Conservation (phyloP, 1,140 invertebrate species). For the Delia radicum region DNA sequence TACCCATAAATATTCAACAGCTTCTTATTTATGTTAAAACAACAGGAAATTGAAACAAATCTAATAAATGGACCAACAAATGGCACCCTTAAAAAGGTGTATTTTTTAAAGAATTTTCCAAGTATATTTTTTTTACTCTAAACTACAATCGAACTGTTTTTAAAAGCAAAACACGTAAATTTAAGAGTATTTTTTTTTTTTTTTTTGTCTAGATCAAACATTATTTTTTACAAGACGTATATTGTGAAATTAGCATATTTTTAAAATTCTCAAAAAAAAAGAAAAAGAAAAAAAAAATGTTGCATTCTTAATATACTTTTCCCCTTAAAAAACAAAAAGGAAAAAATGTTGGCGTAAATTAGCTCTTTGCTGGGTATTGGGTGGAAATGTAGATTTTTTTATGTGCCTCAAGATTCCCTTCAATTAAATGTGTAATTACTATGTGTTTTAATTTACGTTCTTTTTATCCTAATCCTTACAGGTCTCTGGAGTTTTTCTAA, state of each 20-base stretch:
- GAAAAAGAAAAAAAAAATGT: background rate
- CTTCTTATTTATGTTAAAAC: conserved; percentile 5
- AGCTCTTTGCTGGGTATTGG: background rate
- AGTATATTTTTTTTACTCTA: conserved; percentile 25
- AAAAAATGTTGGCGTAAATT: background rate
- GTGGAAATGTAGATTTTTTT: background rate
- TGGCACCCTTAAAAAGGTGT: background rate
- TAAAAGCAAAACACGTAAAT: conserved; percentile 8
- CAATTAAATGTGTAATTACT: conserved; percentile 56
- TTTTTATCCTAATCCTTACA: background rate
- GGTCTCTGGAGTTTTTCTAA: background rate
- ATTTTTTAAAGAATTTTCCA: background rate
- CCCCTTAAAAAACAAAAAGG: too few relatives aligned
- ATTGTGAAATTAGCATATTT: conserved; percentile 53
- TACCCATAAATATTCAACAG: conserved; percentile 29
- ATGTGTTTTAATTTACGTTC: conserved; percentile 32
- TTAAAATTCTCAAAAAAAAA: conserved; percentile 32
- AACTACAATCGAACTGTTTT: conserved; percentile 23
- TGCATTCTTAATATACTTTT: background rate
- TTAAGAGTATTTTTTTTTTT: background rate
- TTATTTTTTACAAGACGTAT: conserved; percentile 28
- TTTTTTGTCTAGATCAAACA: background rate
- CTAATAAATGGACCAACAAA: conserved; percentile 55
- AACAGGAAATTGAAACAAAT: conserved; percentile 47
- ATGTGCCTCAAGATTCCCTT: conserved; percentile 29